Conservation (phyloP, 2,113 vertebrate species). For the Petrocephalus microphthalmus region DNA sequence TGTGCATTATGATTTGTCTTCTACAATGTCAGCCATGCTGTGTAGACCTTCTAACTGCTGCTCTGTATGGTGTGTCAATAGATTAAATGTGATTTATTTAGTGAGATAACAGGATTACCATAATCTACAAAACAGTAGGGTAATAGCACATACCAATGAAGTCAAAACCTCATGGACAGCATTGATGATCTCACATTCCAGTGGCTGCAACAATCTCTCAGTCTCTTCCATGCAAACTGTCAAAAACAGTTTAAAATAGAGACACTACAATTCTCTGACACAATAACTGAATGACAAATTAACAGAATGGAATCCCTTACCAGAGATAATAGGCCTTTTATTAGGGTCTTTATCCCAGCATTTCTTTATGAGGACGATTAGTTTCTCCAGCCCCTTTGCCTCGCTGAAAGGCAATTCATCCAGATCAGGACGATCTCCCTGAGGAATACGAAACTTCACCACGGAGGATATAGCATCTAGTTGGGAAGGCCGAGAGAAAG, state of each 20-base stretch:
- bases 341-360: constrained; percentile 42
- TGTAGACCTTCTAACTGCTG: background rate
- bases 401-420: background rate
- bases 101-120: background rate
- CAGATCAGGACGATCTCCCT: constrained; percentile 54
- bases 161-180: constrained; percentile 36
- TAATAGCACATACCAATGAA: constrained; percentile 44
- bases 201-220: constrained; percentile 40
- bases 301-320: constrained; percentile 36
- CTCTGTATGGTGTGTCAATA: background rate
- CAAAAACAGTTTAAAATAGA: background rate
- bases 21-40: background rate
- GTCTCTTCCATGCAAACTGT: constrained; percentile 46
- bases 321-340: constrained; percentile 34
- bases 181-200: constrained; percentile 32
- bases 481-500: no score
- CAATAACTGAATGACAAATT: background rate
- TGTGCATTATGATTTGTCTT: background rate
- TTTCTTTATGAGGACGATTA: constrained; percentile 43
- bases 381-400: constrained; percentile 11
- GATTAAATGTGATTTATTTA: background rate
- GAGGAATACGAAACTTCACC: constrained; percentile 42
- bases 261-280: background rate
- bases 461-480: constrained; percentile 23
- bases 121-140: background rate